These are phyloP conservation scores for Coelopa pilipes DNA, from an alignment of 2,888 invertebrate genomes.

Conservation along the genomic window DNA sequence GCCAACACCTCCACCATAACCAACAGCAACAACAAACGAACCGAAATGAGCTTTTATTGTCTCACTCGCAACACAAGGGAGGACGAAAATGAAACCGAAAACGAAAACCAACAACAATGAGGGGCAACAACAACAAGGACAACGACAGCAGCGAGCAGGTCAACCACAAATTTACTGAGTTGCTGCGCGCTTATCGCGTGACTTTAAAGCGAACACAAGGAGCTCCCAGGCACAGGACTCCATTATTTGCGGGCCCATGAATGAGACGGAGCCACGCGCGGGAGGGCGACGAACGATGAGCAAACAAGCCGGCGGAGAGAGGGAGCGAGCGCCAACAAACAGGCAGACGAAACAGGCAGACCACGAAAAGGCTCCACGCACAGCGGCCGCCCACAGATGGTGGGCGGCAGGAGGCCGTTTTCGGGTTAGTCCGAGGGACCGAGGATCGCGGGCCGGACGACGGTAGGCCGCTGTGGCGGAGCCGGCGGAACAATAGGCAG, in stretches of 20 bases:
- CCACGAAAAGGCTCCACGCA: no score
- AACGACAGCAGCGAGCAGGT: not conserved
- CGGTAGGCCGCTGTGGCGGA: not conserved
- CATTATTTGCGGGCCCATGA: not conserved
- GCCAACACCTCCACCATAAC: not conserved
- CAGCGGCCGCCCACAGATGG: no score
- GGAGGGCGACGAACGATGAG: no score
- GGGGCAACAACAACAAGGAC: not conserved
- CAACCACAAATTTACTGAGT: slow-evolving; percentile 8
- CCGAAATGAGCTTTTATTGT: not conserved
- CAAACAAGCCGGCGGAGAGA: not conserved
- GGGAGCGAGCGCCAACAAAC: no score
- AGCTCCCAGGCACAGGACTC: not conserved
- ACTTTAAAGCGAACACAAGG: slow-evolving; percentile 18
- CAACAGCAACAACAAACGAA: not conserved
- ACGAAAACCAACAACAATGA: no score
- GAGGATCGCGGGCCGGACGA: not conserved
- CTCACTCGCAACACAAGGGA: no score
- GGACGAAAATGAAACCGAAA: no score
- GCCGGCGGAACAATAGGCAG: slow-evolving; percentile 2
- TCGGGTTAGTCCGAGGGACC: no score
- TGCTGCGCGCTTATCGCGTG: slow-evolving; percentile 8
- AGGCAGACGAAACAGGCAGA: not conserved
- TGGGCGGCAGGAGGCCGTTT: no score
- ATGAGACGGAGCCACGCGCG: not conserved